A percentile compares a stretch with the other conserved stretches of the same genome.
These are phyloP conservation scores for Rhingia campestris DNA, from an alignment of 2,888 invertebrate genomes.

Conservation along the genomic window DNA sequence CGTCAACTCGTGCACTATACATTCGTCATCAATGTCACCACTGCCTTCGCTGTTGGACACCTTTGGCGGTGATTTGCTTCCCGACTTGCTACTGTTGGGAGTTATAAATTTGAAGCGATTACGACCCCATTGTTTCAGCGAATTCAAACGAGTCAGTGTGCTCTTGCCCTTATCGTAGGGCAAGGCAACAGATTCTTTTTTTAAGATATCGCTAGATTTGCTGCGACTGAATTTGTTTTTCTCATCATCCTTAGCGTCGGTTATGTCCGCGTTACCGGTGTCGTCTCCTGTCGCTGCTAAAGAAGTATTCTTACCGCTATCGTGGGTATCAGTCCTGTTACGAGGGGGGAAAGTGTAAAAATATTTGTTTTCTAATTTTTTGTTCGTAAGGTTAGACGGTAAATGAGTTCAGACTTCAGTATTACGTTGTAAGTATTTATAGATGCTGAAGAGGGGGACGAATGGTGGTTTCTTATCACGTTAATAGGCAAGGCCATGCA, in stretches of 20 bases:
- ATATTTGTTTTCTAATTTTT: constrained; percentile 67
- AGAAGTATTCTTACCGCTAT: constrained; percentile 71
- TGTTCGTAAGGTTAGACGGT: constrained; percentile 43
- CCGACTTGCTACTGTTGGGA: constrained; percentile 40
- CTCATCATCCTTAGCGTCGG: constrained; percentile 40
- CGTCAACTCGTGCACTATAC: constrained; percentile 86
- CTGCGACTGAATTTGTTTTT: constrained; percentile 85
- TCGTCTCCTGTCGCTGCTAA: constrained; percentile 74
- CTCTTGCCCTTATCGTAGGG: constrained; percentile 82
- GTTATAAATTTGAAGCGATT: constrained; percentile 88
- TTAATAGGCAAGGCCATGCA: constrained; percentile 41
- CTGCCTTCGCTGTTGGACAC: constrained; percentile 19
- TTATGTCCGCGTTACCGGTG: constrained; percentile 41
- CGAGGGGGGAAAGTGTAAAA: constrained; percentile 74
- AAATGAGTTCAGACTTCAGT: constrained; percentile 68
- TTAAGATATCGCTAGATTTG: constrained; percentile 90
- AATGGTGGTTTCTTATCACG: constrained; percentile 32
- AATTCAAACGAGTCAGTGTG: constrained; percentile 87
- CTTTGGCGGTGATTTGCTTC: constrained; percentile 58
- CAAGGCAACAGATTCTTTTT: constrained; percentile 83
- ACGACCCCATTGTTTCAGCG: constrained; percentile 93
- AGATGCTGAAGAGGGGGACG: constrained; percentile 19
- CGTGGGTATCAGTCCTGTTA: constrained; percentile 76
- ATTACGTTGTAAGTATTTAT: constrained; percentile 53
- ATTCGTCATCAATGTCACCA: constrained; percentile 84